Evolutionary conservation across 1,140 invertebrate species (phyloP).

Genomic region (Drosophila repletoides): DNA sequence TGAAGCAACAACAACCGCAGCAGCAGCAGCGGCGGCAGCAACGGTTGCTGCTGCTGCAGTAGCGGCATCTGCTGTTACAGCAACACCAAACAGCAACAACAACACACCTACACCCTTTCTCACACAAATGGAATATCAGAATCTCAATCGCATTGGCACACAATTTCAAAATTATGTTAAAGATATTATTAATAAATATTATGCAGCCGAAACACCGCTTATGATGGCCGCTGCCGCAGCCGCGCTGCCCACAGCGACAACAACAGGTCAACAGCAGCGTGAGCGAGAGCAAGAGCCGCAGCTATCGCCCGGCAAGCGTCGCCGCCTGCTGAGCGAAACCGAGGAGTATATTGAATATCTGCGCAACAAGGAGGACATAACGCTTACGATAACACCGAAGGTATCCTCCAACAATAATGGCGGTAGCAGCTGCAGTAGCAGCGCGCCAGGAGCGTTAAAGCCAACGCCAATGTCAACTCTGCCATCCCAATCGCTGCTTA

Average conservation of each 20-base stretch:
- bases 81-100: constrained; percentile 28
- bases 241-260: constrained; percentile 70
- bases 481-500: constrained; percentile 53
- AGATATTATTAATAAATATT: constrained; percentile 81
- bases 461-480: constrained; percentile 15
- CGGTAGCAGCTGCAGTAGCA: background rate
- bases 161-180: constrained; percentile 82
- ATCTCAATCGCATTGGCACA: constrained; percentile 78
- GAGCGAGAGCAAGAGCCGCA: constrained; percentile 42
- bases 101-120: constrained; percentile 61
- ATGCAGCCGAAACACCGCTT: constrained; percentile 73
- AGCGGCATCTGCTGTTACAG: constrained; percentile 13
- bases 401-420: constrained; percentile 17
- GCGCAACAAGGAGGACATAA: constrained; percentile 80
- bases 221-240: constrained; percentile 63
- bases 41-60: constrained; percentile 23
- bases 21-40: constrained; percentile 21
- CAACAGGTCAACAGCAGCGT: constrained; percentile 56
- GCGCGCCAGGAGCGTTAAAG: constrained; percentile 1
- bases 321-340: constrained; percentile 72
- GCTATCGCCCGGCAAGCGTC: constrained; percentile 58
- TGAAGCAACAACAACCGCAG: constrained; percentile 16
- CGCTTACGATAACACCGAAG: constrained; percentile 76
- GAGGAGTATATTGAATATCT: constrained; percentile 81
- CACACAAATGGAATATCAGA: constrained; percentile 80